Base-by-base conservation (phyloP, 2,888 invertebrate species). In the Pristionchus mayeri region DNA sequence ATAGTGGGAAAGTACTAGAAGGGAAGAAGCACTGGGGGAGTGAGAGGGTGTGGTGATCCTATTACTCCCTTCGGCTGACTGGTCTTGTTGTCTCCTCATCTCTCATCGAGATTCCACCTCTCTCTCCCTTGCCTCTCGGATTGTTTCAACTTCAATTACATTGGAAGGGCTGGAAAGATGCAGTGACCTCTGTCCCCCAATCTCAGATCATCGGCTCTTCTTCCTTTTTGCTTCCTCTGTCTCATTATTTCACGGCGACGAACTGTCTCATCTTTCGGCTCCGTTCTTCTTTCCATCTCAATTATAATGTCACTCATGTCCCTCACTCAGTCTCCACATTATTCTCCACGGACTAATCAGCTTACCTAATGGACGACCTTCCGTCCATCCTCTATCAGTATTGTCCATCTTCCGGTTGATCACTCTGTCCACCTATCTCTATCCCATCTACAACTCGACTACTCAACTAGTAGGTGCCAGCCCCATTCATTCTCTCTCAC, bases 11-110 rank as follows among this genome's bases (percentile, higher is more conserved):
- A 71, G 71, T 37, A 71, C 40, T 71, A 71, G 30, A 71, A 30
- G 44, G 16, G 71, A 34, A 71, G 30, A 63, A 63, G 63, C 63
- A 34, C 63, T 13, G 27, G 63, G 34, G 34, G 16, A 34, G 63
- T 13, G 71, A 71, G 34, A 34, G 63, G 34, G 63, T 30, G 34
- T 71, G 40, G 71, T 71, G 71, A 71, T 71, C 71, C 37, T 71
- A 71, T 71, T 71, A 71, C 71, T 71, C 71, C 71, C 40, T 44
- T 71, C 71, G 40, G 67, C 34, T 67, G 67, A 67, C 67, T 67
- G 67, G 67, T 71, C 71, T 71, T 34, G 34, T 18, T 18, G 37
- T 71, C 67, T 40, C 30, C 30, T 34, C 63, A 34, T 63, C 71
- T 40, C 71, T 71, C 71, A 63, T 63, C 63, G 16, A 63, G 71